Conservation (phyloP, 1,140 invertebrate genomes). For the Bombus pyrosoma region DNA sequence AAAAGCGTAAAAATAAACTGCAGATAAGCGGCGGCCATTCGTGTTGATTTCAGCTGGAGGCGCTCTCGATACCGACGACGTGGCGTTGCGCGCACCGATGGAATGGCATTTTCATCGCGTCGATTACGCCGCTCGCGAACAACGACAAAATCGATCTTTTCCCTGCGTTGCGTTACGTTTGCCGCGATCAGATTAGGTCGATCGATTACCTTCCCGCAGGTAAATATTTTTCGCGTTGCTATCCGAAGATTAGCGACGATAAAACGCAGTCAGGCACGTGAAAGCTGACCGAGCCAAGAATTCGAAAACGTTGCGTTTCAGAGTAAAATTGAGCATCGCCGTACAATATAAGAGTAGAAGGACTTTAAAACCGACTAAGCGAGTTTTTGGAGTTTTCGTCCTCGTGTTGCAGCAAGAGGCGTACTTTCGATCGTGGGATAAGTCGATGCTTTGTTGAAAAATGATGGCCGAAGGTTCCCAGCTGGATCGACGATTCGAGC, state of each 20-base stretch:
- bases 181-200: background rate
- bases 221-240: background rate
- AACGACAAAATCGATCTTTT: constrained; percentile 9
- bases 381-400: background rate
- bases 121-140: background rate
- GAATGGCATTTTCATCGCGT: constrained; percentile 13
- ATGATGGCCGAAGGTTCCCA: no score
- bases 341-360: no score
- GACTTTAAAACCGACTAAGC: no score
- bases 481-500: background rate
- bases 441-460: background rate
- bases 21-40: constrained; percentile 38
- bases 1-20: constrained; percentile 49
- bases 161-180: no score
- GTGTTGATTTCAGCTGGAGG: constrained; percentile 31
- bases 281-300: background rate
- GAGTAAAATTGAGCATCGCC: no score
- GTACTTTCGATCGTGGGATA: background rate
- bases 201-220: background rate
- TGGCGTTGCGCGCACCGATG: no score
- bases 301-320: background rate
- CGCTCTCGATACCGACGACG: background rate
- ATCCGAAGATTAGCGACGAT: background rate
- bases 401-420: no score
- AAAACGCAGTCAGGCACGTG: background rate